phyloP scores from a whole-genome alignment of 2,113 vertebrate genomes.

The Petaurus breviceps region DNA sequence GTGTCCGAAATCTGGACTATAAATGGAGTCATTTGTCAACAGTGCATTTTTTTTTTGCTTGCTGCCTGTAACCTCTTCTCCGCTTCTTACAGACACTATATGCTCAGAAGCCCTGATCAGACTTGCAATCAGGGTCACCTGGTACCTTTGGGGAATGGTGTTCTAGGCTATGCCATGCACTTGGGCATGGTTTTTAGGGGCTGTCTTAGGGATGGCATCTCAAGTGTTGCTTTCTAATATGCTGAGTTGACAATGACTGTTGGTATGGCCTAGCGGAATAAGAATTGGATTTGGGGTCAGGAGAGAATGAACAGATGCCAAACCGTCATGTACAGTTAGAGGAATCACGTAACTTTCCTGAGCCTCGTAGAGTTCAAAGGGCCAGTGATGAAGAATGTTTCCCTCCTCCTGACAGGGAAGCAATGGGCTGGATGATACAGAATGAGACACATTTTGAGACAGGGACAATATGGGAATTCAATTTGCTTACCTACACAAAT shows the following conservation, averaged over 20 bases:
- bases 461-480: neutral
- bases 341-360: neutral
- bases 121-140: conserved; percentile 16
- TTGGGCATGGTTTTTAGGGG: neutral
- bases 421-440: neutral
- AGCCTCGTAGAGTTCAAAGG: neutral
- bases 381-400: neutral
- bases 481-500: neutral
- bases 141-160: neutral
- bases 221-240: neutral
- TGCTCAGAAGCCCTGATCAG: conserved; percentile 18
- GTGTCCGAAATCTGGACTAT: conserved; percentile 82
- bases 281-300: neutral
- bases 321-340: neutral
- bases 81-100: conserved; percentile 61
- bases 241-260: neutral
- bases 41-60: conserved; percentile 75
- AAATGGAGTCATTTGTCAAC: conserved; percentile 83
- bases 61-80: conserved; percentile 70
- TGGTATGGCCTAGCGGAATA: neutral
- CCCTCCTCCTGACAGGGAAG: neutral
- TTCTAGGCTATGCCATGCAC: neutral
- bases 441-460: neutral
- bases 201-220: neutral
- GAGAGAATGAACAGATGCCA: neutral